Percentiles rank a stretch among this genome's conserved stretches.
Evolutionary conservation across 2,797 vertebrate species (phyloP).

Genomic region (Platalea minor): DNA sequence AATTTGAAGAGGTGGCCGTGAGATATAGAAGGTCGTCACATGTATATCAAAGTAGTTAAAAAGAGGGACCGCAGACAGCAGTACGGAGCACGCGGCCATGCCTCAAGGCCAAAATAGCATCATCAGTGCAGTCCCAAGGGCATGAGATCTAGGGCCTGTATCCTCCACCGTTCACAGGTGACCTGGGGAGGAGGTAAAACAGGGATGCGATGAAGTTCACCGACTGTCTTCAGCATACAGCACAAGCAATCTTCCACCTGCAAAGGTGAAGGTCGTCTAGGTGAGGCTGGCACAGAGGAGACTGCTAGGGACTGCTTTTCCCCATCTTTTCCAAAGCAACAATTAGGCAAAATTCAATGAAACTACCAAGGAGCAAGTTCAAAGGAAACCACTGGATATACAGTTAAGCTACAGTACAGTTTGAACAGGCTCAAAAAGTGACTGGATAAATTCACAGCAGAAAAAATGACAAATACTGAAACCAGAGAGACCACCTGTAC

Average conservation of each 20-base stretch:
- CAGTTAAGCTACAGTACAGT: not conserved
- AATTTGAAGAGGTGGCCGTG: not conserved
- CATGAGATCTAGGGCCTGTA: fast-evolving
- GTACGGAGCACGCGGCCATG: fast-evolving
- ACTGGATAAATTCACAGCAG: not conserved
- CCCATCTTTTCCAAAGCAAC: not conserved
- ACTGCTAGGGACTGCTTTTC: not conserved
- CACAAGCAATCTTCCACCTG: not conserved
- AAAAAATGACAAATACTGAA: not conserved
- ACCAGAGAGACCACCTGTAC: not conserved
- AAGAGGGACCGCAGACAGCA: not conserved
- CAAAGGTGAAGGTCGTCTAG: not conserved
- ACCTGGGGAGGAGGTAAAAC: not conserved
- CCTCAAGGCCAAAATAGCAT: not conserved
- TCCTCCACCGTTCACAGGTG: fast-evolving
- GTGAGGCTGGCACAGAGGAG: not conserved
- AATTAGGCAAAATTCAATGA: not conserved
- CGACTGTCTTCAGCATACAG: not conserved
- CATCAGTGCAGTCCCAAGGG: fast-evolving
- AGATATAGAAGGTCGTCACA: not conserved
- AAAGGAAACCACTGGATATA: not conserved
- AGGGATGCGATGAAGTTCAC: not conserved
- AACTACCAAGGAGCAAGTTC: not conserved
- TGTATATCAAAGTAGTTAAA: not conserved
- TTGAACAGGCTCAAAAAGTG: not conserved